phyloP scores from a whole-genome alignment of 2,888 invertebrate species.

The Agriotes lineatus region DNA sequence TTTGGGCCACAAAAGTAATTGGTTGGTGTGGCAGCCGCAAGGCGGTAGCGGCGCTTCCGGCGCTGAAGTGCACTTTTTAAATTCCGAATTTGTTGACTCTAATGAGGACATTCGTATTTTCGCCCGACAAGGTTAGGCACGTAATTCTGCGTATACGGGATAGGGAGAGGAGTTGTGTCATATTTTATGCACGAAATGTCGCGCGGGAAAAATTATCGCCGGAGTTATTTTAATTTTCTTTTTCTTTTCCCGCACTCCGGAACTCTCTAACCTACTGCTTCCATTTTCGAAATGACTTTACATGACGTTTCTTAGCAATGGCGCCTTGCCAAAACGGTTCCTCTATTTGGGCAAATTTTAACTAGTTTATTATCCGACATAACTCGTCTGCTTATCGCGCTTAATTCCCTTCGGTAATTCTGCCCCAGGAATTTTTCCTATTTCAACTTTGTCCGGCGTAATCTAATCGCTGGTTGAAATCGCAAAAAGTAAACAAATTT shows the following conservation, averaged over 20 bases:
- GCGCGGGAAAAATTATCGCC: constrained; percentile 41
- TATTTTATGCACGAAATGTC: constrained; percentile 43
- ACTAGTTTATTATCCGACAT: constrained; percentile 17
- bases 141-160: constrained; percentile 28
- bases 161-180: constrained; percentile 33
- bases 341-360: constrained; percentile 25
- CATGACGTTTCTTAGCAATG: constrained; percentile 28
- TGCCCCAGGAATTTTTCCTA: too few relatives aligned
- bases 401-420: constrained; percentile 11
- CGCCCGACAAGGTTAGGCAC: constrained; percentile 24
- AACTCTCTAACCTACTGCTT: constrained; percentile 35
- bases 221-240: constrained; percentile 43
- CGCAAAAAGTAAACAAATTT: too few relatives aligned
- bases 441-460: too few relatives aligned
- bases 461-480: too few relatives aligned
- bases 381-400: constrained; percentile 18
- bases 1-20: constrained; percentile 9
- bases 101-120: constrained; percentile 31
- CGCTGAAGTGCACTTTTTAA: constrained; percentile 10
- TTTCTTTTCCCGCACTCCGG: constrained; percentile 28
- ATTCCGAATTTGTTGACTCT: constrained; percentile 25
- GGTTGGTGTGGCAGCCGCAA: background rate
- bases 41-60: too few relatives aligned
- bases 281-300: constrained; percentile 35
- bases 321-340: constrained; percentile 29